Evolutionary conservation across 2,113 vertebrate species (phyloP).

Genomic region (Sphaerodactylus townsendi): DNA sequence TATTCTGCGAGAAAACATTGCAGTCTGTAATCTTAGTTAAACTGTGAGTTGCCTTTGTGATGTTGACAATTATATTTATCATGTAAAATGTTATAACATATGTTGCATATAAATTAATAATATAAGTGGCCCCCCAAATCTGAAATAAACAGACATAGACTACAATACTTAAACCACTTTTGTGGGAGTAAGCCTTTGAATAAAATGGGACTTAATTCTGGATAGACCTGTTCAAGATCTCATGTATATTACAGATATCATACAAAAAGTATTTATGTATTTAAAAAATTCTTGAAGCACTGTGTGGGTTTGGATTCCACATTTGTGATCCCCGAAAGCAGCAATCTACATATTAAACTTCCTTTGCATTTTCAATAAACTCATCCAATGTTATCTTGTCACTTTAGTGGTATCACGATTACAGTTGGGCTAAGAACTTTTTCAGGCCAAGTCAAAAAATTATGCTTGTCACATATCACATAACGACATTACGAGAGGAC

Average conservation of each 20-base stretch:
- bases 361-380: conserved; percentile 17
- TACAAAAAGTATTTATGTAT: conserved; percentile 45
- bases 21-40: conserved; percentile 47
- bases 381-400: neutral
- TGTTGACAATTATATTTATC: conserved; percentile 49
- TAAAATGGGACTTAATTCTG: too few species aligned
- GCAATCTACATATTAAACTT: conserved; percentile 26
- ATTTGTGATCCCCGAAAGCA: conserved; percentile 9
- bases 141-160: conserved; percentile 43
- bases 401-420: neutral
- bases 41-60: conserved; percentile 30
- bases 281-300: conserved; percentile 29
- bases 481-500: conserved; percentile 10
- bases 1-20: conserved; percentile 32
- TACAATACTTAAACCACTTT: conserved; percentile 30
- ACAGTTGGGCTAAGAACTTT: neutral
- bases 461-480: conserved; percentile 12
- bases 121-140: conserved; percentile 47
- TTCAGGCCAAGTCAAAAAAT: conserved; percentile 32
- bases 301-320: conserved; percentile 12
- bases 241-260: conserved; percentile 43
- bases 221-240: too few species aligned
- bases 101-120: conserved; percentile 52
- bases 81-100: conserved; percentile 50
- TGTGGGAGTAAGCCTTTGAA: too few species aligned